These are phyloP conservation scores for Telmatherina bonti DNA, from an alignment of 2,797 vertebrate species.

Conservation along the genomic window DNA sequence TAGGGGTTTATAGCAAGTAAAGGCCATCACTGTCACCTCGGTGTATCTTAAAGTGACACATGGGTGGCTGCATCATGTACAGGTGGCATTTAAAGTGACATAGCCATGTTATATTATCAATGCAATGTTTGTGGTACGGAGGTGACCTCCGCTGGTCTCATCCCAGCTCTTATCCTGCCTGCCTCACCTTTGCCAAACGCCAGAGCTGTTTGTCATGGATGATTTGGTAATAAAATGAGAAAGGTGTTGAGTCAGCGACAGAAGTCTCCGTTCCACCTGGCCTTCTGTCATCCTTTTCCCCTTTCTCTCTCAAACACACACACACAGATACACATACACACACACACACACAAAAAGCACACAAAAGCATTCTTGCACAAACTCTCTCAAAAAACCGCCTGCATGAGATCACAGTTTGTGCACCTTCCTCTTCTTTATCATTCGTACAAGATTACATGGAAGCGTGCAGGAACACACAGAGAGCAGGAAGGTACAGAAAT, in stretches of 20 bases:
- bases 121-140: slow-evolving; percentile 65
- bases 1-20: slow-evolving; percentile 54
- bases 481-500: slow-evolving; percentile 6
- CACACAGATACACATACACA: no score
- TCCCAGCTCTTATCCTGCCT: slow-evolving; percentile 65
- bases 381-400: slow-evolving; percentile 14
- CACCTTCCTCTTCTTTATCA: slow-evolving; percentile 23
- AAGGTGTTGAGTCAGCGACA: slow-evolving; percentile 86
- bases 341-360: slow-evolving; percentile 23
- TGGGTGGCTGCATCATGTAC: slow-evolving; percentile 73
- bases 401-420: slow-evolving; percentile 12
- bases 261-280: slow-evolving; percentile 82
- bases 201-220: slow-evolving; percentile 82
- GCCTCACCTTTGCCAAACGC: slow-evolving; percentile 77
- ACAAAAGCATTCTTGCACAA: slow-evolving; percentile 25
- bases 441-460: slow-evolving; percentile 5
- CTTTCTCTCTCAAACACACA: no score
- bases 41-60: slow-evolving; percentile 71
- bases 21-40: slow-evolving; percentile 70
- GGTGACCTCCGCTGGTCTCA: slow-evolving; percentile 71
- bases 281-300: slow-evolving; percentile 74
- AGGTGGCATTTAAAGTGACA: slow-evolving; percentile 73
- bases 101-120: slow-evolving; percentile 70
- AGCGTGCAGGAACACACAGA: slow-evolving; percentile 3
- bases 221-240: slow-evolving; percentile 87